Evolutionary conservation across 2,113 vertebrate genomes (phyloP), one percentile per base, ranked within the genome.

Genomic region (Nothobranchius kuhntae): DNA sequence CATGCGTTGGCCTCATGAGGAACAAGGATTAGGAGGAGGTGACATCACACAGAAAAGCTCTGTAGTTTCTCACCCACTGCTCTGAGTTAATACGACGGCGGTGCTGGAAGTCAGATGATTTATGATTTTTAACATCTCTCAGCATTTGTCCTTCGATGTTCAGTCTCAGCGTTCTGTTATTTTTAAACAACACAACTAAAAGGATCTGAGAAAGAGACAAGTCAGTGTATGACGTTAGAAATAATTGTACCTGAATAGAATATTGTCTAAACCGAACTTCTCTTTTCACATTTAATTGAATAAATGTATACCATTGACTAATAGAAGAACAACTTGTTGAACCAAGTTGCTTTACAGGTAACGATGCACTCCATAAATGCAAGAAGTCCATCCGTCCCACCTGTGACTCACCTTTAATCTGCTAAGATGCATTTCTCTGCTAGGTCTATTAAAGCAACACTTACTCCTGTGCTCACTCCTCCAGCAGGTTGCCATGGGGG

Each of bases 1-100:
- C 79, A 63, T 53, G 70, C 77, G 71, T 68, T 82, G 75, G 74
- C 64, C 63, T 68, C 76, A 56, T 71, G 69, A 84, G 85, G 68
- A 52, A 85, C 7, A 52, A 64, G 74, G 76, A 69, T 84, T 57
- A 80, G 64, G 46, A 45, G 65, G 64, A 78, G 62, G 71, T 61
- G 73, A 73, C 60, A 44, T 67, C 11, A 13, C 63, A 62, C 67
- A 44, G 63, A 76, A 79, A 68, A 72, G 65, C 40, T 57, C 21
- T 73, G 17, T 61, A 79, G 64, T 78, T 72, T 81, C 69, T 68
- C 51, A 63, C 56, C 51, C 50, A 45, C 50, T 53, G 61, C 54
- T 69, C 72, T 54, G 21, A 60, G 52, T 57, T 70, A 38, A 64
- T 69, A 77, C 64, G 40, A 76, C 26, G 65, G 69, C 61, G 15